Percentiles rank a stretch among this genome's conserved stretches.
phyloP scores from a whole-genome alignment of 2,888 invertebrate genomes.

The Nowickia ferox region DNA sequence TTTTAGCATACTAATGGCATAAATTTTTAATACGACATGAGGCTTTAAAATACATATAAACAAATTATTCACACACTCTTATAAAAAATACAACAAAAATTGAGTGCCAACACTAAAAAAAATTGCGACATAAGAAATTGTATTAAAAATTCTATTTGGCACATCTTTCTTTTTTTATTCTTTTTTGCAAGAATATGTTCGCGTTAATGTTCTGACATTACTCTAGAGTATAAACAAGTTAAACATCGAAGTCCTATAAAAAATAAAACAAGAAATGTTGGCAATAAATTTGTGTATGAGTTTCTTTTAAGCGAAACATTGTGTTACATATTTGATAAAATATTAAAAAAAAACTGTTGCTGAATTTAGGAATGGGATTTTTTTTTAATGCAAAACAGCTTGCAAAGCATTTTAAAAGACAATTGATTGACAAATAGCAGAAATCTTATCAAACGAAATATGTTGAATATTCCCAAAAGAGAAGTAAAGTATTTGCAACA shows the following conservation, averaged over 20 bases:
- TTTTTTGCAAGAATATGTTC: constrained; percentile 7
- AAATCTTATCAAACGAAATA: too few species aligned
- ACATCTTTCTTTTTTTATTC: constrained; percentile 2
- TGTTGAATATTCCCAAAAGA: not conserved
- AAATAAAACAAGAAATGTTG: not conserved
- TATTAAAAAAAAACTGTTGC: not conserved
- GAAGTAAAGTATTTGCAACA: not conserved
- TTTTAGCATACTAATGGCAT: not conserved
- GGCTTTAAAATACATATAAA: not conserved
- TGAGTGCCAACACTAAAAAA: constrained; percentile 18
- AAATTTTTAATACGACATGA: too few species aligned
- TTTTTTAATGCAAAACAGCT: constrained; percentile 39
- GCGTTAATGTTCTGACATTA: constrained; percentile 2
- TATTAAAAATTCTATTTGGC: constrained; percentile 54
- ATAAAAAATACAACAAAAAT: not conserved
- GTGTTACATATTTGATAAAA: not conserved
- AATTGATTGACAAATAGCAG: not conserved
- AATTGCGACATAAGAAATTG: constrained; percentile 26
- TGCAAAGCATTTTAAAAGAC: not conserved
- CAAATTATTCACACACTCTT: constrained; percentile 23
- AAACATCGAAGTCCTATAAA: constrained; percentile 37
- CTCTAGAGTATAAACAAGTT: constrained; percentile 12
- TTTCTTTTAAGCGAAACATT: constrained; percentile 13
- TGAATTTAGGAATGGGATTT: not conserved
- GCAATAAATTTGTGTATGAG: not conserved